A percentile compares a stretch with the other conserved stretches of the same genome.
Conservation (phyloP, 2,888 invertebrate species). For the Tetrapedia diversipes region DNA sequence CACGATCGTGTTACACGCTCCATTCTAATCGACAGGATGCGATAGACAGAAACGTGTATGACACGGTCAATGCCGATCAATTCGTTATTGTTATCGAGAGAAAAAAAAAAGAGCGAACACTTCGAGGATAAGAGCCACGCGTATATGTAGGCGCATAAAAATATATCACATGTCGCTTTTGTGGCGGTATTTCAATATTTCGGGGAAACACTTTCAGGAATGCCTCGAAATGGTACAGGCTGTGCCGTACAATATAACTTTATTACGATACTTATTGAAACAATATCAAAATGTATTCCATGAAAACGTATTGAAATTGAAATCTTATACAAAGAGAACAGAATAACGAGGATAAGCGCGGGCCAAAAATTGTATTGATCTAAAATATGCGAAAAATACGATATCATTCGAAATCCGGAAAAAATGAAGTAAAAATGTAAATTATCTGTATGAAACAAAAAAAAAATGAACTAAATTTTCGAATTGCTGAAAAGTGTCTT, state of each 20-base stretch:
- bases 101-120: background rate
- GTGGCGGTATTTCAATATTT: constrained; percentile 14
- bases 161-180: background rate
- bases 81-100: background rate
- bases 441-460: too few relatives aligned
- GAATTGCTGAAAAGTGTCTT: too few relatives aligned
- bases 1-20: background rate
- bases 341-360: background rate
- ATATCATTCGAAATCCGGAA: background rate
- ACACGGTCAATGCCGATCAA: background rate
- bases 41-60: background rate
- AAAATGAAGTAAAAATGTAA: background rate
- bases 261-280: constrained; percentile 9
- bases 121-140: background rate
- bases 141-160: background rate
- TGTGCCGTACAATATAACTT: background rate
- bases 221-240: constrained; percentile 9
- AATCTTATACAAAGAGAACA: background rate
- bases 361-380: background rate
- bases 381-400: background rate
- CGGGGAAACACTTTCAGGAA: constrained; percentile 14
- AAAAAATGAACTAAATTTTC: too few relatives aligned
- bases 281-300: background rate
- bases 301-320: background rate
- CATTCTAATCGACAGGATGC: constrained; percentile 2